phyloP scores from a whole-genome alignment of 2,888 invertebrate species.

The Acanthoscelides obtectus region DNA sequence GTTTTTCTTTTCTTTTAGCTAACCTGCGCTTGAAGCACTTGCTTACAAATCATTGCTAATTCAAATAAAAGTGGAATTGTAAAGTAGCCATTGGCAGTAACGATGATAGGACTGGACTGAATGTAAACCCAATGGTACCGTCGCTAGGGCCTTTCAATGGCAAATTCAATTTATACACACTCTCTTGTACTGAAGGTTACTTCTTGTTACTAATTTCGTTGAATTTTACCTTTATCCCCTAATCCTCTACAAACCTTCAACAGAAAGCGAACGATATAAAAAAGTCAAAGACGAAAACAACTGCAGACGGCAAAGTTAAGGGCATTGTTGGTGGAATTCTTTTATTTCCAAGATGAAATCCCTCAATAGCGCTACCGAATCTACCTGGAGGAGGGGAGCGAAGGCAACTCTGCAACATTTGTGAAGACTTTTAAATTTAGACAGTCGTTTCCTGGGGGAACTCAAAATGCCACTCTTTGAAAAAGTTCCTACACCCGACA shows the following conservation, averaged over 20 bases:
- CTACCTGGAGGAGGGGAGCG: constrained; percentile 16
- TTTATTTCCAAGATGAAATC: constrained; percentile 11
- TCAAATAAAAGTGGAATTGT: too few species aligned
- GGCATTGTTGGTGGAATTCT: constrained; percentile 4
- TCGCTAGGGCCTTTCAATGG: too few species aligned
- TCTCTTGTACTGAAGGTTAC: too few species aligned
- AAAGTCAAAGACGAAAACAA: background rate
- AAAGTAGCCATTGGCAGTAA: too few species aligned
- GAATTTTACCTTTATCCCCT: background rate
- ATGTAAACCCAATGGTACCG: too few species aligned
- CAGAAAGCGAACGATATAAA: background rate
- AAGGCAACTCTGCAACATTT: constrained; percentile 17
- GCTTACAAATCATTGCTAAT: too few species aligned
- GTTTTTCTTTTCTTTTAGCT: too few species aligned
- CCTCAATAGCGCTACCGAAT: constrained; percentile 15
- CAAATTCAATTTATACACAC: too few species aligned
- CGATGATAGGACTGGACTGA: too few species aligned
- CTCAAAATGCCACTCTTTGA: constrained; percentile 15
- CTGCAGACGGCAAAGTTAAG: constrained; percentile 1
- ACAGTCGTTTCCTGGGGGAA: constrained; percentile 26
- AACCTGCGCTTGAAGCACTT: too few species aligned
- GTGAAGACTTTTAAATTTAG: constrained; percentile 32
- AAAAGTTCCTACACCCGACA: too few species aligned
- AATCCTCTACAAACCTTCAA: background rate
- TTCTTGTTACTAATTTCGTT: background rate